These are phyloP conservation scores for Eupsittula cactorum DNA, from an alignment of 2,113 vertebrate species.

Conservation along the genomic window DNA sequence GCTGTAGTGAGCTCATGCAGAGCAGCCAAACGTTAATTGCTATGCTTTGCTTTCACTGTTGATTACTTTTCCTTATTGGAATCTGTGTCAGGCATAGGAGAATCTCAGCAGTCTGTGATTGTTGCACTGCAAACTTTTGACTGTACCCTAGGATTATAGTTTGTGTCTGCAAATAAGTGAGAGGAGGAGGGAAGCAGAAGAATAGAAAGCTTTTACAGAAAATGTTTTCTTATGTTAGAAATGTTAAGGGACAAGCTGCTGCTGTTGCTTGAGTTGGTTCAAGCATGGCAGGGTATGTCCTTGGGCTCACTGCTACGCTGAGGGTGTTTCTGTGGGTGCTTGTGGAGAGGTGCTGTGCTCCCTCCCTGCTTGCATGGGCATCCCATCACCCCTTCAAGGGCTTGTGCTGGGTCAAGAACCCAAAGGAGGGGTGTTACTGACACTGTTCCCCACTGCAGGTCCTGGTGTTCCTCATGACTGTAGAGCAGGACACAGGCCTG, in stretches of 20 bases:
- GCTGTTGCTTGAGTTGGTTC: not conserved
- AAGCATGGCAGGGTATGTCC: fast-evolving
- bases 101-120: not conserved
- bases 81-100: not conserved
- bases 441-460: not conserved
- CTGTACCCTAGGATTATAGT: not conserved
- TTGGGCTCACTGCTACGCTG: fast-evolving
- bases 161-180: not conserved
- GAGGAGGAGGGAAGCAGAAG: not conserved
- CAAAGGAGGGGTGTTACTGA: not conserved
- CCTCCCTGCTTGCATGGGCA: not conserved
- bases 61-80: not conserved
- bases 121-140: not conserved
- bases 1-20: not conserved
- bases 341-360: not conserved
- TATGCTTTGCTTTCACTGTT: not conserved
- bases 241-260: not conserved
- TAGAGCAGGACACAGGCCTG: not conserved
- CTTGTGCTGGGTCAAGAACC: not conserved
- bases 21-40: not conserved
- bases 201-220: not conserved
- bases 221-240: not conserved
- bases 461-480: not conserved
- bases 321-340: not conserved
- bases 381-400: fast-evolving